Evolutionary conservation across 2,888 invertebrate genomes (phyloP), one percentile per base, ranked within the genome.

Genomic region (Julus scanicus): DNA sequence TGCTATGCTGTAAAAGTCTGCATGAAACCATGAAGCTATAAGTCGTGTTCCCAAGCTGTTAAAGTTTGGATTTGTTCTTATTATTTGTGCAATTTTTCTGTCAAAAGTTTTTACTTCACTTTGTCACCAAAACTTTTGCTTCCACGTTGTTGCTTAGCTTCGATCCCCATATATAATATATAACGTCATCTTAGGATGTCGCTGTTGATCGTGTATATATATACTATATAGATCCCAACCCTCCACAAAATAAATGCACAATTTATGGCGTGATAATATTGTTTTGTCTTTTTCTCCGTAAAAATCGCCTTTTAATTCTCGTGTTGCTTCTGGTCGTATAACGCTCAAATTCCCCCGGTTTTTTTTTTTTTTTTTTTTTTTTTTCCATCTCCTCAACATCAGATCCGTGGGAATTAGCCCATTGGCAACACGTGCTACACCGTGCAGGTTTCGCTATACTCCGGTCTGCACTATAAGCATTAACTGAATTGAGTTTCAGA

Each of bases 251-350:
- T 71, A 71, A 71, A 71, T 71, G 71, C 71, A 9, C 71, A 71
- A 71, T 71, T 71, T 71, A 71, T 71, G 71, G 71, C 71, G 71
- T 71, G 71, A 29, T 71, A 71, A 71, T 71, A 71, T 71, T 29
- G 71, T 71, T 71, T 71, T 29, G 71, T 71, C 71, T 71, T 71
- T 71, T 71, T 29, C 71, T 71, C 29, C 71, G 71, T 29, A 71
- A 71, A 29, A 71, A 71, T 71, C 29, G 71, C 71, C 71, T 71
- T 71, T 71, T 71, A 71, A 71, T 71, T 71, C 71, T 6, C 71
- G 71, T 29, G 71, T 71, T 29, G 71, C 71, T 71, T 71, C 71
- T 71, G 71, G 11, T 71, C 71, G 29, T 71, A 53, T 53, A 71
- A 71, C 29, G 29, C 71, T 71, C 20, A 71, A 71, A 71, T 20